Base-by-base conservation (phyloP, 2,888 invertebrate species). In the Molorchus minor region DNA sequence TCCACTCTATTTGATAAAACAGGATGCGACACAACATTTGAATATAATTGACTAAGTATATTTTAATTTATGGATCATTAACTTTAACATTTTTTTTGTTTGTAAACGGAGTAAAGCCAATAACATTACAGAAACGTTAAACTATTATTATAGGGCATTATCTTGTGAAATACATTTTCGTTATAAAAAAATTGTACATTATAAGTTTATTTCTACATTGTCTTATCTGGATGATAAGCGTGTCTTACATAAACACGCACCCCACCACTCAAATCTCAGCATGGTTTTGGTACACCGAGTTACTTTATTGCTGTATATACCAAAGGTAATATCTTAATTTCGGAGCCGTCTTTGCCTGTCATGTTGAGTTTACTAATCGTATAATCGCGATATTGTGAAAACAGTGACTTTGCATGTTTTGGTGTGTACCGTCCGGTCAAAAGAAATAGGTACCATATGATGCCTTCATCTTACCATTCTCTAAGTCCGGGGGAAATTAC, bases 401-500 rank as follows among this genome's bases (percentile, higher is more conserved):
- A 35, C 19, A 47, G 47, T 47, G 47, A 13, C 10, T 36, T 20
- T 15, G 1, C 30, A 25, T 29, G 10, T 45, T 44, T 36, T 36
- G 15, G 21, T 25, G 15, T n/a, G n/a, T n/a, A n/a, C n/a, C n/a
- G n/a, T n/a, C n/a, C n/a, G n/a, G n/a, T n/a, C n/a, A n/a, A n/a
- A n/a, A n/a, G n/a, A n/a, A n/a, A n/a, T n/a, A n/a, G n/a, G n/a
- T 40, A 25, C 16, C 17, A 36, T 51, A 68, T 56, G 44, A 73
- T 73, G 70, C 74, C 77, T 21, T 71, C 74, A n/a, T 75, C 76
- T 15, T 76, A 71, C 54, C 76, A 74, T 63, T 76, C 77, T 3
- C 66, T 75, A 8, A 77, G 77, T 69, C 76, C 77, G 3, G 75
- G 75, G 19, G 77, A 73, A 63, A 73, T 77, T 38, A 77, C 77